phyloP scores from a whole-genome alignment of 2,113 vertebrate genomes.

The Aplodontia rufa region DNA sequence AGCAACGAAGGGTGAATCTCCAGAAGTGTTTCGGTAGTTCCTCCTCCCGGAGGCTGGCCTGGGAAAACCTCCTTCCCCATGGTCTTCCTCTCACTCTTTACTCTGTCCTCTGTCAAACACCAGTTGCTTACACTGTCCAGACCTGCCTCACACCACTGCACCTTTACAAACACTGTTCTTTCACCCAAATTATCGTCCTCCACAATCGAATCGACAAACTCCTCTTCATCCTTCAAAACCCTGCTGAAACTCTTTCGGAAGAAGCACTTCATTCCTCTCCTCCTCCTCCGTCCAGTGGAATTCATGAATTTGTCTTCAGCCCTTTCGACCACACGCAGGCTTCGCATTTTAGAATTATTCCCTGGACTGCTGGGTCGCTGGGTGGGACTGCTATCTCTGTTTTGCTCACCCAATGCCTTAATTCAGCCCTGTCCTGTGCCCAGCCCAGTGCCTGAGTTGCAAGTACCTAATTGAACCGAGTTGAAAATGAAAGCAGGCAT shows the following conservation, averaged over 20 bases:
- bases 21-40: not conserved
- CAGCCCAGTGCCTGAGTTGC: not conserved
- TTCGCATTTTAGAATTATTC: not conserved
- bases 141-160: not conserved
- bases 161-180: not conserved
- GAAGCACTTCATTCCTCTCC: not conserved
- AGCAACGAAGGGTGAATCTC: not conserved
- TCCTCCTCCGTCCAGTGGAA: not conserved
- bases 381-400: not conserved
- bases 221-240: conserved; percentile 7
- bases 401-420: not conserved
- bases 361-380: not conserved
- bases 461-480: conserved; percentile 69
- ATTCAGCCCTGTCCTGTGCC: not conserved
- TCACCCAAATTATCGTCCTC: conserved; percentile 4
- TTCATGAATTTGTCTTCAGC: no score
- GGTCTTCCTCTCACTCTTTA: not conserved
- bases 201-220: not conserved
- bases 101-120: not conserved
- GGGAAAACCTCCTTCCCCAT: not conserved
- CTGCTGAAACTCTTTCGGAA: not conserved
- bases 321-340: not conserved
- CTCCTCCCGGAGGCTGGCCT: not conserved
- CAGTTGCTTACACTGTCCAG: not conserved
- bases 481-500: conserved; percentile 73